Conservation (phyloP, 2,888 invertebrate genomes). For the Oscheius sp. region DNA sequence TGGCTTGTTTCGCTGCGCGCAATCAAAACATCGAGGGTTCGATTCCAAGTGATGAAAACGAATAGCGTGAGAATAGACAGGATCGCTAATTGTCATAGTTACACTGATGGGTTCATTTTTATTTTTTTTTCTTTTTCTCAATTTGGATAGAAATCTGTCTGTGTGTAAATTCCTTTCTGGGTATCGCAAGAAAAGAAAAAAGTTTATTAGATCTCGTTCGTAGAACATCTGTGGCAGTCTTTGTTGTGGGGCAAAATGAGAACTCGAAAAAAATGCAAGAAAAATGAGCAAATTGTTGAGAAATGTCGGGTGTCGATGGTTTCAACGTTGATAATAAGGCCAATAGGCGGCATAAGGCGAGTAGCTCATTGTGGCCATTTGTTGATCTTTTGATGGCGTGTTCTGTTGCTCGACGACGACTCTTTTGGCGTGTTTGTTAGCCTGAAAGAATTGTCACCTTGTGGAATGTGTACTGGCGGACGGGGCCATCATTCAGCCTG, state of each 20-base stretch:
- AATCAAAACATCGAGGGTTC: neutral
- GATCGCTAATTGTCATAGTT: constrained; percentile 39
- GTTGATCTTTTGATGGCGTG: constrained; percentile 63
- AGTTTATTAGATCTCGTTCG: neutral
- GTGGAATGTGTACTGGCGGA: neutral
- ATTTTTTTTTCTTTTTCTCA: neutral
- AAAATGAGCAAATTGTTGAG: constrained; percentile 15
- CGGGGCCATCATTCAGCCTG: constrained; percentile 1
- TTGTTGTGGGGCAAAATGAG: constrained; percentile 10
- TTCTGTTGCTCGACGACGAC: constrained; percentile 63
- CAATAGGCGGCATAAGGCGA: constrained; percentile 69
- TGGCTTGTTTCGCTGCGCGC: neutral
- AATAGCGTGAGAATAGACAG: constrained; percentile 22
- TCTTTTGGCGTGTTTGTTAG: constrained; percentile 70
- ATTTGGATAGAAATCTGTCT: too few species aligned
- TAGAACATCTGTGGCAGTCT: constrained; percentile 28
- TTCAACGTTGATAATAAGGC: constrained; percentile 61
- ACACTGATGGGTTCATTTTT: constrained; percentile 34
- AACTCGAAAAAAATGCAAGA: constrained; percentile 20
- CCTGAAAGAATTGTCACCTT: constrained; percentile 52
- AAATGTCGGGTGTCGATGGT: neutral
- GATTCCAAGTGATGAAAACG: constrained; percentile 31
- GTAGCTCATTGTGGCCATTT: constrained; percentile 67
- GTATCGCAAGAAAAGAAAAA: too few species aligned
- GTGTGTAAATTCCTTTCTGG: neutral